Base-by-base conservation (phyloP, 2,888 invertebrate genomes). In the Nomada flava region DNA sequence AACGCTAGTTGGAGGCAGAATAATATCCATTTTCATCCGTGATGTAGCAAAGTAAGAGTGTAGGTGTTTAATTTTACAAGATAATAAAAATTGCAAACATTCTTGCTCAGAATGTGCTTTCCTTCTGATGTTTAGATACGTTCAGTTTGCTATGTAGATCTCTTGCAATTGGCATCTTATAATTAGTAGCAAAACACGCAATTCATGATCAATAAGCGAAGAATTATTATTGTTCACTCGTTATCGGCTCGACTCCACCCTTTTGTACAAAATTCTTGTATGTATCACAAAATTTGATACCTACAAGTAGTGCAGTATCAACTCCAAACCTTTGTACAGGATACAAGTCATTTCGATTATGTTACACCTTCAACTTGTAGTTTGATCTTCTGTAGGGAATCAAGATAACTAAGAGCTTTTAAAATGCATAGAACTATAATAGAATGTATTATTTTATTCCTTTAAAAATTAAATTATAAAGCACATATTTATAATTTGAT, bases 261-360 rank as follows among this genome's bases (percentile, higher is more conserved):
- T 72, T 69, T 47, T 57, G 74, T 85, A 78, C 65, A 85, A 83
- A 85, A 76, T n/a, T 69, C 68, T 75, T 59, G 15, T 67, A 62
- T 73, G 50, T 77, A 80, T 85, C 74, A 79, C 76, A 83, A 76
- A 78, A 71, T 74, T 63, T 60, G 62, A 76, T 85, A 69, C 20
- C 64, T 78, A 71, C 70, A 44, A 78, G 65, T 62, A 85, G 64
- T 74, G 74, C 59, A 65, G 64, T 76, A 79, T 78, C 74, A 85
- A 62, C 75, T 69, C 63, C 75, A 78, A 64, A 44, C 36, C 76
- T 74, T 42, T 72, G 42, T 68, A 69, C 52, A 76, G 9, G n/a
- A 69, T 15, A 47, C 47, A 68, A 13, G 65, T 47, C 11, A 52
- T 62, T 67, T 75, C 79, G 50, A 81, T 75, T 80, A 59, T 55